Evolutionary conservation across 2,113 vertebrate genomes (phyloP), one percentile per base, ranked within the genome.

Genomic region (Phaethornis superciliosus): DNA sequence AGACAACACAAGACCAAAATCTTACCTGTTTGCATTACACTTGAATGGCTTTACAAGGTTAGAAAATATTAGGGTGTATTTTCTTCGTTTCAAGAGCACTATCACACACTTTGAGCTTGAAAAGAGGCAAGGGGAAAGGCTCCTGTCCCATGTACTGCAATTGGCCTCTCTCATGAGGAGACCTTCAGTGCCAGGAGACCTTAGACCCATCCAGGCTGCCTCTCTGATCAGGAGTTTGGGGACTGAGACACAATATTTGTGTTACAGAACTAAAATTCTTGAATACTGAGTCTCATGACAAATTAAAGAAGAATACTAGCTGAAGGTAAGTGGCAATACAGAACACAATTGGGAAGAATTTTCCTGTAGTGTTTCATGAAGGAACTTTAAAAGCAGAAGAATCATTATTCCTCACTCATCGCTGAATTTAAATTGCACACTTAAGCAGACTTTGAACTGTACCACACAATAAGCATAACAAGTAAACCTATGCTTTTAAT

Each of bases 361-460:
- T 96, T 88, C 58, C 86, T 88, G 83, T 89, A 67, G 84, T 94
- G 81, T 94, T 96, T 97, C 47, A 40, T 92, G 93, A 97, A 97
- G 88, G 85, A 96, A 94, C 63, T 96, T 97, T 94, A 95, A 97
- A 96, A 96, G 68, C 55, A 95, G 95, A 85, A 85, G 84, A 96
- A 96, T 97, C 94, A 97, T 97, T 97, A 97, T 97, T 97, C 85
- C 92, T 95, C 95, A 95, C 87, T 65, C 81, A 94, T 96, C 96
- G 95, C 97, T 97, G 97, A 97, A 97, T 97, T 97, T 97, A 97
- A 97, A 97, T 96, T 97, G 95, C 85, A 95, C 97, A 95, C 79
- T 94, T 96, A 95, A 95, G 82, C 88, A 97, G 96, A 98, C 95
- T 97, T 95, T 89, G 96, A 97, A 96, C 91, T 89, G 90, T 96